Percentiles rank a stretch among this genome's conserved stretches.
These are phyloP conservation scores for Alcedo quadribrachys DNA, from an alignment of 2,797 vertebrate species.

Conservation along the genomic window DNA sequence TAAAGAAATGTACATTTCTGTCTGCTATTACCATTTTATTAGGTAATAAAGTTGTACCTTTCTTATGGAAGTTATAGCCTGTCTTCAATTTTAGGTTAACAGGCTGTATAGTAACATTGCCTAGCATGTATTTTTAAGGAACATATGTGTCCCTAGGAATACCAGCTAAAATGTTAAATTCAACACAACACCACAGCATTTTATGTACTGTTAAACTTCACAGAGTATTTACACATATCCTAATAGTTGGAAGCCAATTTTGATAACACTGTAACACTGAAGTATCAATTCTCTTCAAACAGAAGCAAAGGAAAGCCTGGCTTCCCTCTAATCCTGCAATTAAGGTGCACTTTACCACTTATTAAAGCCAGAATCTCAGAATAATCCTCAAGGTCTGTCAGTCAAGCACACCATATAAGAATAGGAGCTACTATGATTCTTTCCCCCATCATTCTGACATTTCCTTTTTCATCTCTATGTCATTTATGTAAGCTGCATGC, in stretches of 20 bases:
- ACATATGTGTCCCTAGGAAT: background rate
- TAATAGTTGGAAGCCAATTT: background rate
- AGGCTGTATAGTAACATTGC: background rate
- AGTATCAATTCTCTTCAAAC: background rate
- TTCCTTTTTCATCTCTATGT: slow-evolving; percentile 60
- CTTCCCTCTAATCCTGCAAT: slow-evolving; percentile 54
- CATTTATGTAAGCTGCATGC: slow-evolving; percentile 14
- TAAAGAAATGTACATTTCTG: background rate
- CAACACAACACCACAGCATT: background rate
- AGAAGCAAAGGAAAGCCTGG: background rate
- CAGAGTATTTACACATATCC: background rate
- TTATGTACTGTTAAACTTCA: background rate
- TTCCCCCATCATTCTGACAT: slow-evolving; percentile 62
- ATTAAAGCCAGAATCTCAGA: slow-evolving; percentile 60
- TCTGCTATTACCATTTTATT: background rate
- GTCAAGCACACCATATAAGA: background rate
- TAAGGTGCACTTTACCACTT: slow-evolving; percentile 51
- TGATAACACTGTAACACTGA: background rate
- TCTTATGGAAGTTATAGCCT: background rate
- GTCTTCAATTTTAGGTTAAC: background rate
- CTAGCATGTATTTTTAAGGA: background rate
- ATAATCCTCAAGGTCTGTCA: slow-evolving; percentile 52
- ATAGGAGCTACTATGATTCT: slow-evolving; percentile 14
- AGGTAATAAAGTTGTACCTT: background rate
- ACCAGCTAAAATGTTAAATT: background rate